Percentiles rank a stretch among this genome's conserved stretches.
Conservation (phyloP, 2,113 vertebrate species). For the Sapajus apella region DNA sequence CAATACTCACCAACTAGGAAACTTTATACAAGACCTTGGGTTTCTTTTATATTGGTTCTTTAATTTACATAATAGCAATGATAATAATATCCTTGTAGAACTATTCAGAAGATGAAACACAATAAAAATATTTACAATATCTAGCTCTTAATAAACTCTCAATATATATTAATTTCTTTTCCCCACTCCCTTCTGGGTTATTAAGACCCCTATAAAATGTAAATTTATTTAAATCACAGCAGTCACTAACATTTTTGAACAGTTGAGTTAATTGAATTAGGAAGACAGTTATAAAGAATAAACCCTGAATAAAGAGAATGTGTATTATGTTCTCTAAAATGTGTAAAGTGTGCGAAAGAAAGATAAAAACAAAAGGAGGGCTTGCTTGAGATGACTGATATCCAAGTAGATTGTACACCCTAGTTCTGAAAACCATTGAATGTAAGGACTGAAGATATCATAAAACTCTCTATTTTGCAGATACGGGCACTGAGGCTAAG, state of each 20-base stretch:
- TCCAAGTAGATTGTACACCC: neutral
- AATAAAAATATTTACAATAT: neutral
- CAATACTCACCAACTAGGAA: neutral
- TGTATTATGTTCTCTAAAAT: neutral
- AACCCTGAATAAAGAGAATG: neutral
- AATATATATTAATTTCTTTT: neutral
- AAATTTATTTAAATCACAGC: neutral
- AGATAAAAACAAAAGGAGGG: neutral
- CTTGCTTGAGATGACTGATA: neutral
- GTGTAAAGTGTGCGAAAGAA: neutral
- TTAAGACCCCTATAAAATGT: neutral
- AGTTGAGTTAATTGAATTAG: neutral
- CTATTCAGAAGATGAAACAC: neutral
- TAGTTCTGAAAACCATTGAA: neutral
- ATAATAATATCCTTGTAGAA: neutral
- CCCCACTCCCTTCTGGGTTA: neutral
- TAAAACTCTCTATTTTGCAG: neutral
- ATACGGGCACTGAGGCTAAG: neutral
- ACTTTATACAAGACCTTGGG: neutral
- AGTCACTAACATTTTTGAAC: conserved; percentile 8
- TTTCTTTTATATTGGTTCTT: neutral
- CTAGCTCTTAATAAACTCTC: neutral
- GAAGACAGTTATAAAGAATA: neutral
- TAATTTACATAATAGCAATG: neutral
- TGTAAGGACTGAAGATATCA: neutral